Conservation (phyloP, 2,888 invertebrate genomes). For the Stenodera caucasica region DNA sequence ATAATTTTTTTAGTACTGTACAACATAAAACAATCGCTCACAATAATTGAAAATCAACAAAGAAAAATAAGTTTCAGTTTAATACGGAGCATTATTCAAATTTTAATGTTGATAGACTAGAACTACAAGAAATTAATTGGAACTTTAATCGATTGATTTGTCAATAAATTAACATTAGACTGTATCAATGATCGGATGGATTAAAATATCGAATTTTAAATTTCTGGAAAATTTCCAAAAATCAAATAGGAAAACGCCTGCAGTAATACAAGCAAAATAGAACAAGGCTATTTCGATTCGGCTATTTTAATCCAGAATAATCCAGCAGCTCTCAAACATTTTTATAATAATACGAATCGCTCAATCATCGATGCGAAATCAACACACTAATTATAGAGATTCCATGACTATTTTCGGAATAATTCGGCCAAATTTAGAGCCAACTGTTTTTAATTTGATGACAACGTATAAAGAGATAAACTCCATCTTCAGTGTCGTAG, state of each 20-base stretch:
- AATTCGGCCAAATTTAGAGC: no score
- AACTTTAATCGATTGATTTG: conserved; percentile 18
- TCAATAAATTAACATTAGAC: conserved; percentile 19
- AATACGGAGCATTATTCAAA: no score
- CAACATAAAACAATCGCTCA: neutral
- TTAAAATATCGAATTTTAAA: no score
- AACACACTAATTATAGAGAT: no score
- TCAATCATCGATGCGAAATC: no score
- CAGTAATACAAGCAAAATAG: neutral
- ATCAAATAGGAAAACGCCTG: neutral
- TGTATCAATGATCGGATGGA: no score
- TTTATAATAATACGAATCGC: no score
- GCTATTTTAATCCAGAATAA: neutral
- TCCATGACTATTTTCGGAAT: no score
- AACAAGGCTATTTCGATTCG: neutral
- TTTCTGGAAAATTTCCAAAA: neutral
- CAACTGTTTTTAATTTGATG: no score
- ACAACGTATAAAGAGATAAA: no score
- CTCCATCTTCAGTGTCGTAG: no score
- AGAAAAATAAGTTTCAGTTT: neutral
- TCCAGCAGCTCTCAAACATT: neutral
- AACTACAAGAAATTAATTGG: conserved; percentile 20
- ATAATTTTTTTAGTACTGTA: neutral
- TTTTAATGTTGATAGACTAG: no score
- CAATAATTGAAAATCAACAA: neutral